Evolutionary conservation across 2,888 invertebrate genomes (phyloP).

Genomic region (Lasioglossum villosulum): DNA sequence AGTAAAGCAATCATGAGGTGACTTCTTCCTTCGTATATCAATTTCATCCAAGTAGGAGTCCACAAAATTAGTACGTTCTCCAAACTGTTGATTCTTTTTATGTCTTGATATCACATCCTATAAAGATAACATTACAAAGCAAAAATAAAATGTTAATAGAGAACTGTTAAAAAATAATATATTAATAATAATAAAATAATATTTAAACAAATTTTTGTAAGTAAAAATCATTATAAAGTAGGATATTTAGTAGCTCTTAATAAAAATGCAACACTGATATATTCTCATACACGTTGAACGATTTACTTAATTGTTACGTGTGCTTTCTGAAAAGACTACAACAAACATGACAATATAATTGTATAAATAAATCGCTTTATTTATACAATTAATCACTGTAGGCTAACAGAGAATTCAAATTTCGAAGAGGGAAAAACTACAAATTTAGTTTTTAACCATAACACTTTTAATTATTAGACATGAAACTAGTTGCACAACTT

Average conservation of each 20-base stretch:
- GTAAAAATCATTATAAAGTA: neutral
- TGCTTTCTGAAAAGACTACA: neutral
- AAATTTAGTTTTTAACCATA: neutral
- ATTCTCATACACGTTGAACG: neutral
- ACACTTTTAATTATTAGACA: neutral
- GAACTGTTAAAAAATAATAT: neutral
- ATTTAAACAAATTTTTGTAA: neutral
- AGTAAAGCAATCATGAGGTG: conserved; percentile 74
- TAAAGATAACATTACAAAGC: conserved; percentile 1
- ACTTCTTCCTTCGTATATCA: conserved; percentile 65
- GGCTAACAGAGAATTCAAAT: neutral
- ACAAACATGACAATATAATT: neutral
- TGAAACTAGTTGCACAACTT: neutral
- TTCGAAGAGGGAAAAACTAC: neutral
- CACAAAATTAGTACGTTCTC: conserved; percentile 75
- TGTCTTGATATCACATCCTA: conserved; percentile 76
- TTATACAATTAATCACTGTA: neutral
- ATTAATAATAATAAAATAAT: neutral
- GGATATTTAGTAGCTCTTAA: neutral
- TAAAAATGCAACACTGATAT: neutral
- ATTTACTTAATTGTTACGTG: neutral
- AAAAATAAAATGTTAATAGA: neutral
- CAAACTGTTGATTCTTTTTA: conserved; percentile 68
- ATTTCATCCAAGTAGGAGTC: conserved; percentile 80
- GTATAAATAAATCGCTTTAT: neutral